Base-by-base conservation (phyloP, 2,888 invertebrate species). In the Actias luna region DNA sequence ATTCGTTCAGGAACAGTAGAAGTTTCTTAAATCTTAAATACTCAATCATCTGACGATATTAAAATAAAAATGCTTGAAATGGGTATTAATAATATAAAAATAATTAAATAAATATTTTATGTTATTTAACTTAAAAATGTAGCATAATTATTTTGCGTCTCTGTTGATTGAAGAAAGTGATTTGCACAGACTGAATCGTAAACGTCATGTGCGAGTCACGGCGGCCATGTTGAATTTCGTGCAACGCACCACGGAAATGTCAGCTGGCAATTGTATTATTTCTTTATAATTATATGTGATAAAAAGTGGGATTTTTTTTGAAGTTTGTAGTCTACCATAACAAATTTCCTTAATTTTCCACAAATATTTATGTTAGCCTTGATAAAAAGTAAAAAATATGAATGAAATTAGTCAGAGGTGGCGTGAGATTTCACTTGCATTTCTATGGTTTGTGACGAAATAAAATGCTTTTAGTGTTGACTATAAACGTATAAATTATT, bases 211-310 rank as follows among this genome's bases (percentile, higher is more conserved):
- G 82, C 80, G 78, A 89, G 80, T 86, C 86, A 85, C 80, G 85
- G 83, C 90, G 83, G 93, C 93, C 93, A 93, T 93, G 85, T 93
- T 93, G 91, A 89, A 90, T 89, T 89, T 90, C 88, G 84, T 89
- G 86, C 89, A 92, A 91, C 91, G 89, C 90, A 90, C 83, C 84
- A 85, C 85, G 90, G 92, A 92, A 89, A 92, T 92, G 93, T 93
- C 93, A 93, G 92, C 92, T 93, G 93, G 92, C 85, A 82, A 84
- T 84, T 84, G 86, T 88, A 83, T 79, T 81, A 84, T 79, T 90
- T 88, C 82, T 82, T 70, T 83, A 74, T 79, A 84, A 86, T 74
- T 72, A 80, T 77, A n/a, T 88, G 82, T 83, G 84, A 80, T 88
- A 87, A 76, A 85, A 75, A 77, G 61, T 64, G 62, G 67, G 70